Evolutionary conservation across 2,113 vertebrate genomes (phyloP).

Genomic region (Callospermophilus lateralis): DNA sequence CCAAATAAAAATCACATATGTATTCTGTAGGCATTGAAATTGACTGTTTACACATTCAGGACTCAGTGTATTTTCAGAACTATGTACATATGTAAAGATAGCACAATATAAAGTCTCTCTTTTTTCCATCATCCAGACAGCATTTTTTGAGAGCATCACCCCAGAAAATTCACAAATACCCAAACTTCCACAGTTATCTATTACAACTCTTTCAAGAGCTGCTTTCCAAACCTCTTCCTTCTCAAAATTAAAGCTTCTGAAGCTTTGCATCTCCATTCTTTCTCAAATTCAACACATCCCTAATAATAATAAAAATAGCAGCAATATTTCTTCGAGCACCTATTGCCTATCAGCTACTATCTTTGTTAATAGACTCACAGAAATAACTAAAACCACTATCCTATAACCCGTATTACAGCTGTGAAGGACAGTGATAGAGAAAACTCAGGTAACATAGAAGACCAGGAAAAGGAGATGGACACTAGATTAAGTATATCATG

Average conservation of each 20-base stretch:
- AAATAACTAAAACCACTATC: neutral
- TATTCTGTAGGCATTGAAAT: neutral
- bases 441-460: neutral
- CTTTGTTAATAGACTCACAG: neutral
- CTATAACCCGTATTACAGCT: rapidly evolving
- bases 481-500: neutral
- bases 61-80: neutral
- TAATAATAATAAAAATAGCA: neutral
- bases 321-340: neutral
- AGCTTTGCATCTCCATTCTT: neutral
- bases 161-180: neutral
- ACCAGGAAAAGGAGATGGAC: neutral
- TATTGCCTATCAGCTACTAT: neutral
- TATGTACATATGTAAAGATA: neutral
- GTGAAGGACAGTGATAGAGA: too few relatives aligned
- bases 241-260: neutral
- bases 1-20: neutral
- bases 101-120: too few relatives aligned
- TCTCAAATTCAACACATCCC: neutral
- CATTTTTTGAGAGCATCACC: neutral
- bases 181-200: neutral
- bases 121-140: neutral
- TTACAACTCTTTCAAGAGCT: neutral
- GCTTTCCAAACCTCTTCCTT: neutral
- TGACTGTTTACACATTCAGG: neutral